Percentiles rank a stretch among this genome's conserved stretches.
Conservation (phyloP, 2,113 vertebrate genomes). For the Orientallactaga bullata region DNA sequence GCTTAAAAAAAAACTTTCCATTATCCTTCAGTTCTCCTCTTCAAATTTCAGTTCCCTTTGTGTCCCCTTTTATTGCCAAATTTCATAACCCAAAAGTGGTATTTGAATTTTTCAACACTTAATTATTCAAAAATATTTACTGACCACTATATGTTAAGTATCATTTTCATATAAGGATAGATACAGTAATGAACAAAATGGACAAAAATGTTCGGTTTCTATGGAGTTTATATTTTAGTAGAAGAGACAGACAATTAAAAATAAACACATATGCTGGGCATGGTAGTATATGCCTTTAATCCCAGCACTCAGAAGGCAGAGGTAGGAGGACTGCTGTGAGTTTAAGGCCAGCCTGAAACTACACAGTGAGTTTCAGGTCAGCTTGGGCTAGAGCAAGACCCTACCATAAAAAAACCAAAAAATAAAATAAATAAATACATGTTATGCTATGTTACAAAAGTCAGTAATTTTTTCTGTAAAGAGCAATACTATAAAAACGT, state of each 20-base stretch:
- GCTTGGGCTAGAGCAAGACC: no score
- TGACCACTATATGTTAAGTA: not conserved
- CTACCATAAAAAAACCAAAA: no score
- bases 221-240: conserved; percentile 28
- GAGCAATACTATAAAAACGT: conserved; percentile 8
- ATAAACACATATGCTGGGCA: no score
- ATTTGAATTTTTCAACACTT: conserved; percentile 20
- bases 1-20: not conserved
- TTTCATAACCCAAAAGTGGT: conserved; percentile 27
- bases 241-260: not conserved
- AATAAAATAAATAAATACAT: not conserved
- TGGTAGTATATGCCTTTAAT: no score
- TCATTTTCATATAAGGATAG: not conserved
- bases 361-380: no score
- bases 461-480: conserved; percentile 1
- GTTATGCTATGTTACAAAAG: not conserved
- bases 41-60: conserved; percentile 7
- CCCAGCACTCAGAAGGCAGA: no score
- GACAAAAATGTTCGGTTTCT: not conserved
- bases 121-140: conserved; percentile 23
- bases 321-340: no score
- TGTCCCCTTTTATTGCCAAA: conserved; percentile 19
- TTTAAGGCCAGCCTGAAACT: no score
- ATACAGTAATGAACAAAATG: conserved; percentile 19
- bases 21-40: conserved; percentile 31